These are phyloP conservation scores for Anthrax anthrax DNA, from an alignment of 2,888 invertebrate species.

Conservation along the genomic window DNA sequence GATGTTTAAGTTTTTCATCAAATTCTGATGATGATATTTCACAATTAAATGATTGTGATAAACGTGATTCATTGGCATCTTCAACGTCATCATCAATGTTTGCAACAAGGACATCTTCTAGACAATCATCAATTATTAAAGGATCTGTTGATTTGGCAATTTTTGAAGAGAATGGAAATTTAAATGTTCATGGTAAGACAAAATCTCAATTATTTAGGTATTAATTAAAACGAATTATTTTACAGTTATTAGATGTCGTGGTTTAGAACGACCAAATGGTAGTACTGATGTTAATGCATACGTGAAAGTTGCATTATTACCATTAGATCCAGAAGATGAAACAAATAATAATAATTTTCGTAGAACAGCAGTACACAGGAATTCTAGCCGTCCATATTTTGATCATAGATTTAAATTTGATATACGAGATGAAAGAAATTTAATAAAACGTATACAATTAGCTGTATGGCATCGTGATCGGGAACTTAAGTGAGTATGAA, in stretches of 20 bases:
- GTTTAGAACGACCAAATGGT: slow-evolving; percentile 51
- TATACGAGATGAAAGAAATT: slow-evolving; percentile 27
- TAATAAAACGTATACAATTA: slow-evolving; percentile 47
- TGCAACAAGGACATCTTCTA: slow-evolving; percentile 2
- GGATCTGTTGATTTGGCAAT: slow-evolving; percentile 52
- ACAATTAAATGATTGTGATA: slow-evolving; percentile 31
- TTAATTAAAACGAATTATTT: slow-evolving; percentile 20
- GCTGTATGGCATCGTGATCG: slow-evolving; percentile 81
- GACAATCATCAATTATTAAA: slow-evolving; percentile 26
- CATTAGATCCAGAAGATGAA: slow-evolving; percentile 2
- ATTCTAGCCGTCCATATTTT: slow-evolving; percentile 63
- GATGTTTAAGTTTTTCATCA: slow-evolving; percentile 45
- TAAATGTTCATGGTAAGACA: slow-evolving; percentile 61
- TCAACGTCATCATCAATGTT: slow-evolving; percentile 3
- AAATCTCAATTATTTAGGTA: slow-evolving; percentile 23
- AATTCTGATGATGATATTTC: slow-evolving; percentile 37
- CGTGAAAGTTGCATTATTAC: slow-evolving; percentile 48
- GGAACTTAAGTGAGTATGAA: slow-evolving; percentile 54
- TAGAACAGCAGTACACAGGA: slow-evolving; percentile 66
- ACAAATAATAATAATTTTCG: slow-evolving; percentile 42
- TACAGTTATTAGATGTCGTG: slow-evolving; percentile 64
- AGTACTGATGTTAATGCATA: slow-evolving; percentile 59
- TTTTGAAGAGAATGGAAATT: slow-evolving; percentile 40
- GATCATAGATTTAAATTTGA: slow-evolving; percentile 63
- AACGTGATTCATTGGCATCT: slow-evolving; percentile 32